These are phyloP conservation scores for Cyprinodon tularosa DNA, from an alignment of 2,113 vertebrate genomes.

Conservation along the genomic window DNA sequence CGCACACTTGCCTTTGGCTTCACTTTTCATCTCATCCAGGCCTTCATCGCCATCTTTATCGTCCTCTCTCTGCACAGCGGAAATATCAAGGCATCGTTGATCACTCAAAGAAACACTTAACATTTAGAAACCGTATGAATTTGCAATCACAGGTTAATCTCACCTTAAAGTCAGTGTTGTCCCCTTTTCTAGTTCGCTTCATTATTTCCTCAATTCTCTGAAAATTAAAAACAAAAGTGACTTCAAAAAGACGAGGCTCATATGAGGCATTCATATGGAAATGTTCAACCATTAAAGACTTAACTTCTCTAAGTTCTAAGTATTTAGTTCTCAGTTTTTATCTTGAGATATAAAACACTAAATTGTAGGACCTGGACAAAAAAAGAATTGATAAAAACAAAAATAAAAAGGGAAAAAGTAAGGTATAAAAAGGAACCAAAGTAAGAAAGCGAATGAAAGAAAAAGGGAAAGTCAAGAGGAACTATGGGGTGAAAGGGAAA, in stretches of 20 bases:
- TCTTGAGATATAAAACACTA: not conserved
- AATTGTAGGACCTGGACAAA: not conserved
- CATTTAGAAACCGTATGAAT: not conserved
- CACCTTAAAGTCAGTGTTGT: conserved; percentile 84
- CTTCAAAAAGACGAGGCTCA: not conserved
- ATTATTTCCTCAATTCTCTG: conserved; percentile 97
- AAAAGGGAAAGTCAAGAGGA: too few relatives aligned
- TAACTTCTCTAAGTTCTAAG: not conserved
- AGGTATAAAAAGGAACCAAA: too few relatives aligned
- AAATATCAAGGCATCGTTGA: not conserved
- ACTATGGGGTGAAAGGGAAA: too few relatives aligned
- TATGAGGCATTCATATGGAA: not conserved
- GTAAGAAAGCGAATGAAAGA: too few relatives aligned
- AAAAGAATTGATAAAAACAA: not conserved
- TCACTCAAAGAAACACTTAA: not conserved
- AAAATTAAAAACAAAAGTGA: conserved; percentile 25
- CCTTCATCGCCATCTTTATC: conserved; percentile 19
- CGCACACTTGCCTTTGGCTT: conserved; percentile 58
- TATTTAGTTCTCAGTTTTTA: not conserved
- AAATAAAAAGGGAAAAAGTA: not conserved
- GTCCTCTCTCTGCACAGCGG: conserved; percentile 76
- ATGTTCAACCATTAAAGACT: not conserved
- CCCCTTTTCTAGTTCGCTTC: conserved; percentile 90
- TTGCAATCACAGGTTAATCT: conserved; percentile 19
- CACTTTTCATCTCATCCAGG: conserved; percentile 60